Conservation (phyloP, 2,888 invertebrate genomes). For the Syrista parreyssii region DNA sequence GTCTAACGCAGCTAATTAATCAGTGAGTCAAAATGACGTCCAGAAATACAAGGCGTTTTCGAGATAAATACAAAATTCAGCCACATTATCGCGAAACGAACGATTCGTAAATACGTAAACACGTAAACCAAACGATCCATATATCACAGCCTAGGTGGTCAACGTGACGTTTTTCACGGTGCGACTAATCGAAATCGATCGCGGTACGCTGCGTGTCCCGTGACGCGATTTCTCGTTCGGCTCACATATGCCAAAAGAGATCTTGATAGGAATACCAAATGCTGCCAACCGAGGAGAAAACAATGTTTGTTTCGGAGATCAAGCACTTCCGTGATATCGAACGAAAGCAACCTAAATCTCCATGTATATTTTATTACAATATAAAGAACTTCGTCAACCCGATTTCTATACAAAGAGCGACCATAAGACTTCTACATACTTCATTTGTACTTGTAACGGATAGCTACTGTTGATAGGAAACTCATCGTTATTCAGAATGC, state of each 20-base stretch:
- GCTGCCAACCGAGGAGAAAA: neutral
- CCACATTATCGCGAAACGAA: conserved; percentile 4
- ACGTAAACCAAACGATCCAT: neutral
- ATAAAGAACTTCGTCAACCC: neutral
- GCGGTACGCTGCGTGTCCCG: neutral
- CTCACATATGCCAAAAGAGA: neutral
- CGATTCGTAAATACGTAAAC: conserved; percentile 11
- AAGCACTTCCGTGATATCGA: neutral
- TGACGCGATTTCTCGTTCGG: neutral
- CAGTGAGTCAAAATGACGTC: conserved; percentile 36
- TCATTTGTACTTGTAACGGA: neutral
- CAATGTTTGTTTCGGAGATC: neutral
- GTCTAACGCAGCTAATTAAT: conserved; percentile 17
- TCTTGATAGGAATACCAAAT: neutral
- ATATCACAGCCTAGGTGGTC: neutral
- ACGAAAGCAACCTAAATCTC: neutral
- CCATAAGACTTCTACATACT: neutral
- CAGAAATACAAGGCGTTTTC: conserved; percentile 40
- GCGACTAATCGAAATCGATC: neutral
- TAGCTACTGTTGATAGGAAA: neutral
- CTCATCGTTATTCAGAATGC: conserved; percentile 1
- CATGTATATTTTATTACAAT: neutral
- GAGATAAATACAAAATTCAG: conserved; percentile 16
- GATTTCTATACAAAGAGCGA: neutral
- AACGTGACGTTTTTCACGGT: neutral